Conservation (phyloP, 2,113 vertebrate genomes). For the Anoura caudifer region DNA sequence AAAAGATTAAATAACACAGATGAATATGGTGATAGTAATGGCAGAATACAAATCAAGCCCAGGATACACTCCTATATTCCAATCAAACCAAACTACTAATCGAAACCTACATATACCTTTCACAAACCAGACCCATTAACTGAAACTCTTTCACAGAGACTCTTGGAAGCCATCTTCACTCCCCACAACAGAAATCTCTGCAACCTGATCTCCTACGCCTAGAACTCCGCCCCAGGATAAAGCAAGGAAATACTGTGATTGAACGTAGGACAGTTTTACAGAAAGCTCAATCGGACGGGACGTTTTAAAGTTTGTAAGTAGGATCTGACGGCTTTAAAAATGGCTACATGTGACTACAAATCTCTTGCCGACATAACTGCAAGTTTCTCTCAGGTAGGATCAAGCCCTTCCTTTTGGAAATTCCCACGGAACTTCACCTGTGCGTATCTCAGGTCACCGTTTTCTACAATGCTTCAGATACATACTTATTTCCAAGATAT, state of each 20-base stretch:
- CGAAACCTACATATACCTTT: not conserved
- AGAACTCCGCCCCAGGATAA: not conserved
- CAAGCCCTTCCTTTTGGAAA: not conserved
- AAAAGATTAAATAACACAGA: not conserved
- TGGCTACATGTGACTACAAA: not conserved
- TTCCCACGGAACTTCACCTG: not conserved
- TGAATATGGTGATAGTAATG: not conserved
- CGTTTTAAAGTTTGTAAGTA: not conserved
- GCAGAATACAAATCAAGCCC: not conserved
- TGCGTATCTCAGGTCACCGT: not conserved
- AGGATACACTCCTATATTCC: not conserved
- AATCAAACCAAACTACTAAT: not conserved
- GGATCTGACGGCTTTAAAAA: not conserved
- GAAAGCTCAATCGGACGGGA: not conserved
- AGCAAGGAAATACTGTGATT: not conserved
- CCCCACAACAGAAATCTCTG: not conserved
- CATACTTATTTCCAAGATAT: not conserved
- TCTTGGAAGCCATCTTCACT: not conserved
- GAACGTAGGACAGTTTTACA: not conserved
- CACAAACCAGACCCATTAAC: not conserved
- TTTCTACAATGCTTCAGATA: not conserved
- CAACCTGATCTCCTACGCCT: not conserved
- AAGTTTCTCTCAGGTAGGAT: not conserved
- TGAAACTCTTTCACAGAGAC: not conserved
- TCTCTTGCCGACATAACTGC: not conserved